Conservation (phyloP, 2,113 vertebrate species). For the Neoarius graeffei region DNA sequence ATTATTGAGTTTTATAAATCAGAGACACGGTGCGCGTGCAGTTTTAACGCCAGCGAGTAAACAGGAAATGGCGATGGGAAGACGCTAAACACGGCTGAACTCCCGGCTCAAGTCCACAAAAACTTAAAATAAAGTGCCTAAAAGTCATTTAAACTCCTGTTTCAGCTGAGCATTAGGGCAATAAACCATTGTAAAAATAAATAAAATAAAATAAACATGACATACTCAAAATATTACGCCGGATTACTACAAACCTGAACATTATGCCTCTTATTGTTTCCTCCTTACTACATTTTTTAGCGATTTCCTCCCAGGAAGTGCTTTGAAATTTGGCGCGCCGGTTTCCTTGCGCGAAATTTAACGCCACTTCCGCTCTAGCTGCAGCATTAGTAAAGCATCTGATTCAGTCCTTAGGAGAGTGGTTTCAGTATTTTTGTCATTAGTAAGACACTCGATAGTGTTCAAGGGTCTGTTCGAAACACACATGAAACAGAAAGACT, state of each 20-base stretch:
- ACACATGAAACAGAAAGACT: not conserved
- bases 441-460: not conserved
- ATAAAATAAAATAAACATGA: not conserved
- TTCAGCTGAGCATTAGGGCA: not conserved
- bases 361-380: constrained; percentile 64
- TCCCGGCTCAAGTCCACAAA: not conserved
- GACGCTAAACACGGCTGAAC: not conserved
- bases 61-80: not conserved
- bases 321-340: constrained; percentile 85
- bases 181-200: not conserved
- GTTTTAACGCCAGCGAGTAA: not conserved
- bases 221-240: constrained; percentile 15
- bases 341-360: constrained; percentile 61
- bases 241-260: not conserved
- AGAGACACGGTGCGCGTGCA: not conserved
- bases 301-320: constrained; percentile 70
- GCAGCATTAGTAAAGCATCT: not conserved
- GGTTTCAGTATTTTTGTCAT: not conserved
- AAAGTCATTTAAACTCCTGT: too few species aligned
- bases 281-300: constrained; percentile 28
- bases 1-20: too few species aligned
- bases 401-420: not conserved
- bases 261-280: constrained; percentile 16
- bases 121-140: not conserved
- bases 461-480: not conserved